phyloP scores from a whole-genome alignment of 2,888 invertebrate genomes.

The Amiota mariae region DNA sequence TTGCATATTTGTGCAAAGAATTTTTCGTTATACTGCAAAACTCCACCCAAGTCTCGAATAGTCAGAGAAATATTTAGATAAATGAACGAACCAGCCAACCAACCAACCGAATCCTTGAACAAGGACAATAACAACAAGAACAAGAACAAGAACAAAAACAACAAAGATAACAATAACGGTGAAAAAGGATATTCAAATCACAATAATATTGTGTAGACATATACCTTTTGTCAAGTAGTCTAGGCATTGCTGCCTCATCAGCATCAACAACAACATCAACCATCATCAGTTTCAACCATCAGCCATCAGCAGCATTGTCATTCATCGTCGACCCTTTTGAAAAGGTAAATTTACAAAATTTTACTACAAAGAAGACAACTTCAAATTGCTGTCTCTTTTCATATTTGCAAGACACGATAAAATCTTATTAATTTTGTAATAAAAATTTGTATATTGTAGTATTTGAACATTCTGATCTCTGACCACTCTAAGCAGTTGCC shows the following conservation, averaged over 20 bases:
- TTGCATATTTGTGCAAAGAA: constrained; percentile 48
- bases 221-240: constrained; percentile 41
- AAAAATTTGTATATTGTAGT: constrained; percentile 52
- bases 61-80: background rate
- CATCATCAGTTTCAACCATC: background rate
- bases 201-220: constrained; percentile 62
- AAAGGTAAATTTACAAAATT: constrained; percentile 44
- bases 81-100: constrained; percentile 15
- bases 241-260: background rate
- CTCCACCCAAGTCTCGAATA: background rate
- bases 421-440: constrained; percentile 64
- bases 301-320: background rate
- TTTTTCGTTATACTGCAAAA: constrained; percentile 36
- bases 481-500: too few relatives aligned
- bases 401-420: constrained; percentile 51
- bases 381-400: constrained; percentile 6
- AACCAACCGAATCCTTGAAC: too few relatives aligned
- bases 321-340: constrained; percentile 26
- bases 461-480: too few relatives aligned
- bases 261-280: background rate
- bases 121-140: constrained; percentile 40
- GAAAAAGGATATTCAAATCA: constrained; percentile 60
- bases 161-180: constrained; percentile 52
- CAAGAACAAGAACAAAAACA: constrained; percentile 38
- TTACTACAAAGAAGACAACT: constrained; percentile 4